These are phyloP conservation scores for Galeruca laticollis DNA, from an alignment of 2,888 invertebrate species.

Conservation along the genomic window DNA sequence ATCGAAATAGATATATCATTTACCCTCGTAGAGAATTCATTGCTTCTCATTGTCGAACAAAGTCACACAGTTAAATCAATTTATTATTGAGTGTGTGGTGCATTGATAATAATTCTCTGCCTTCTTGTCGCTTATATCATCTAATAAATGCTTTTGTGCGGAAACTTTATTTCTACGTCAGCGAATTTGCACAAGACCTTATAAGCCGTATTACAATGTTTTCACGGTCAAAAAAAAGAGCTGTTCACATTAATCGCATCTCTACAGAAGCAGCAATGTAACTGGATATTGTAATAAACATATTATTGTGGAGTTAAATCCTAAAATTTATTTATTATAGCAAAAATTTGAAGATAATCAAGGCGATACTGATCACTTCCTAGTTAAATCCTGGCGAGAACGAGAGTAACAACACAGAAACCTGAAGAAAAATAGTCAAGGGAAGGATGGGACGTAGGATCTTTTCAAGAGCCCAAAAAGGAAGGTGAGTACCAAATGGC, in stretches of 20 bases:
- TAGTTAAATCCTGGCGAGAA: too few relatives aligned
- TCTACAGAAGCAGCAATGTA: not conserved
- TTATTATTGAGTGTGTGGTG: not conserved
- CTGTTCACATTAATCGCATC: conserved; percentile 30
- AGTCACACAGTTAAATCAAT: not conserved
- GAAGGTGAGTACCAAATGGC: too few relatives aligned
- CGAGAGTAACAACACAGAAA: too few relatives aligned
- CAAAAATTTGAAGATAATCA: too few relatives aligned
- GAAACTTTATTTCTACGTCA: not conserved
- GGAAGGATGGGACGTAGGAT: too few relatives aligned
- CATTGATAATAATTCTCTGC: not conserved
- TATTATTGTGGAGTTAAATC: too few relatives aligned
- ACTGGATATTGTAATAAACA: not conserved
- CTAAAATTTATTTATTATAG: too few relatives aligned
- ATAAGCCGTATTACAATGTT: not conserved
- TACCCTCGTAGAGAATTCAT: not conserved
- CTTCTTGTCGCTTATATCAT: not conserved
- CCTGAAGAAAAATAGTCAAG: too few relatives aligned
- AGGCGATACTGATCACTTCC: too few relatives aligned
- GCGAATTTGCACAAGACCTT: not conserved
- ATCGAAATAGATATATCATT: not conserved
- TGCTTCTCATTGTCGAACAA: not conserved
- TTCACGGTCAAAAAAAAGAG: not conserved
- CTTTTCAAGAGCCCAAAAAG: too few relatives aligned
- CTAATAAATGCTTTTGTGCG: not conserved